These are phyloP conservation scores for Pygoscelis adeliae DNA, from an alignment of 2,113 vertebrate species.

Conservation along the genomic window DNA sequence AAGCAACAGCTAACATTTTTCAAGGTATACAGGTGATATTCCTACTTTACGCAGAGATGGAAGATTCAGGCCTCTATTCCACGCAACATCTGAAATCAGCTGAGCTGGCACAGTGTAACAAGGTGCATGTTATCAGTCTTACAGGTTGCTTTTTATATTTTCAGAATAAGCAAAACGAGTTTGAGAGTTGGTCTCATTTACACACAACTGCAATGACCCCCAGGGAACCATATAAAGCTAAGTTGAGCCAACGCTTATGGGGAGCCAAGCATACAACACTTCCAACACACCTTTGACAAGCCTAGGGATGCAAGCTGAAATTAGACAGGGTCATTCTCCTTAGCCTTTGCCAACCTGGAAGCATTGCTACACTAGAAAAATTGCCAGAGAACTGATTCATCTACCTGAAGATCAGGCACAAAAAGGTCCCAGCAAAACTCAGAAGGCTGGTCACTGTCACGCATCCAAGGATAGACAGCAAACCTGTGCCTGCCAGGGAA, in stretches of 20 bases:
- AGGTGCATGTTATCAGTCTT: background rate
- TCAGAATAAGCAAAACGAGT: background rate
- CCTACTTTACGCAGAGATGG: background rate
- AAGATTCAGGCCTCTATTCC: background rate
- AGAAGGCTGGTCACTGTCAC: background rate
- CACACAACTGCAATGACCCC: background rate
- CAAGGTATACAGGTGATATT: background rate
- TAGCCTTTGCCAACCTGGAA: background rate
- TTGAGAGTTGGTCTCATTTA: background rate
- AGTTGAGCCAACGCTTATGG: accelerated
- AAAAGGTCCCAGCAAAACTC: background rate
- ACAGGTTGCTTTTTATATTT: background rate
- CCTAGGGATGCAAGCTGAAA: background rate
- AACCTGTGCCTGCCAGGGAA: background rate
- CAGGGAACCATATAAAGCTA: background rate
- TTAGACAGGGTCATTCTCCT: background rate
- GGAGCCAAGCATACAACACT: background rate
- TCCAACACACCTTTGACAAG: background rate
- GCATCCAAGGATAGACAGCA: background rate
- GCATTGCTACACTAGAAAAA: background rate
- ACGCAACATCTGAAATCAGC: background rate
- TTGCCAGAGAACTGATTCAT: background rate
- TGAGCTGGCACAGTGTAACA: background rate
- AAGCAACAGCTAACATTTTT: background rate
- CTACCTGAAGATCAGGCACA: background rate